phyloP scores from a whole-genome alignment of 2,113 vertebrate species.

The Prunella himalayana region DNA sequence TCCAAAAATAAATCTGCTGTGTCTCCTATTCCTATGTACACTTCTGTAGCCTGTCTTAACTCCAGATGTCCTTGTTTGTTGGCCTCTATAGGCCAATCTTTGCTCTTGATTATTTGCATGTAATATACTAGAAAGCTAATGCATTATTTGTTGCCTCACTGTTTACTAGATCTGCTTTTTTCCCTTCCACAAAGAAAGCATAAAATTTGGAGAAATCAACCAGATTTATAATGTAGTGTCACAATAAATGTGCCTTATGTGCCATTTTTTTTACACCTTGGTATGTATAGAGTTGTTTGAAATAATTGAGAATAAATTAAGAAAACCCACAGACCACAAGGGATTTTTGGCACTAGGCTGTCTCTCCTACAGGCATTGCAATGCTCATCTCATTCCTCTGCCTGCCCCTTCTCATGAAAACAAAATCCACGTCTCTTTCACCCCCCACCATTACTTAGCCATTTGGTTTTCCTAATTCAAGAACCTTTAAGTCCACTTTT shows the following conservation, averaged over 20 bases:
- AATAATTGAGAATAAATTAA: not conserved
- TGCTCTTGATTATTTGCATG: not conserved
- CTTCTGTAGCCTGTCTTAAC: not conserved
- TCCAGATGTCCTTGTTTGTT: not conserved
- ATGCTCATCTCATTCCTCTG: not conserved
- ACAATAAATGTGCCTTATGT: not conserved
- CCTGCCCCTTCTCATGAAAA: not conserved
- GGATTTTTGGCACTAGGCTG: not conserved
- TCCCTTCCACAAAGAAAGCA: not conserved
- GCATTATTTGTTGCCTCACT: not conserved
- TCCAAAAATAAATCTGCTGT: conserved; percentile 22
- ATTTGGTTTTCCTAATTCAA: not conserved
- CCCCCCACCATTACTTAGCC: not conserved
- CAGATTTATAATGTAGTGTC: not conserved
- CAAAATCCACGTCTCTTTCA: not conserved
- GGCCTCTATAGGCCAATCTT: not conserved
- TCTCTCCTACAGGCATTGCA: not conserved
- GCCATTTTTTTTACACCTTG: not conserved
- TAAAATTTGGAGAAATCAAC: not conserved
- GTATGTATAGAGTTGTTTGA: not conserved
- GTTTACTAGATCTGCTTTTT: not conserved
- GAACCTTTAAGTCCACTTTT: not conserved
- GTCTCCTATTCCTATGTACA: not conserved
- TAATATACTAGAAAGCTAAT: not conserved
- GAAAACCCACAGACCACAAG: not conserved